phyloP scores from a whole-genome alignment of 2,797 vertebrate species.

The Eospalax fontanierii region DNA sequence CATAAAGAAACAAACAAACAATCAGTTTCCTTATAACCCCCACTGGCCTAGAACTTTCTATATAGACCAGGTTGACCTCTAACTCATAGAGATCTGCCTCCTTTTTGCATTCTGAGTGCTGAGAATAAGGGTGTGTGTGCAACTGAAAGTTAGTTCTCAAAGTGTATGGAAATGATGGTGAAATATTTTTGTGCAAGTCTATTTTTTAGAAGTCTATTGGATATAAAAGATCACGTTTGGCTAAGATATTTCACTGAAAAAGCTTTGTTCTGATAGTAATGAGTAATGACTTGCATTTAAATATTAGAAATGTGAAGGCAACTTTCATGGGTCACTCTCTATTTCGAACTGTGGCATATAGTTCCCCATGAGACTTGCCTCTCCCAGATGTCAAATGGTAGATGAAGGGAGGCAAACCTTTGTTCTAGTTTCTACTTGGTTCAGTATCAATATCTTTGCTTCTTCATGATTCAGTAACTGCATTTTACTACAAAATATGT shows the following conservation, averaged over 20 bases:
- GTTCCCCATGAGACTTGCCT: background rate
- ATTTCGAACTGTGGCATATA: background rate
- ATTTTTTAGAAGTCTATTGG: conserved; percentile 12
- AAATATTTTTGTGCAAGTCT: conserved; percentile 28
- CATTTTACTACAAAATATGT: background rate
- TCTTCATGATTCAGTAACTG: background rate
- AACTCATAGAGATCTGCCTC: too few relatives aligned
- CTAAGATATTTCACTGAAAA: conserved; percentile 41
- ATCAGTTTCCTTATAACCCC: too few relatives aligned
- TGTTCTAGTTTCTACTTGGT: background rate
- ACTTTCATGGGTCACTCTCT: background rate
- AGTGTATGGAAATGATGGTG: background rate
- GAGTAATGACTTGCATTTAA: conserved; percentile 15
- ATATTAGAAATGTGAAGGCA: conserved; percentile 22
- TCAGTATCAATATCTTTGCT: background rate
- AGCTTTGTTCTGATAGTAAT: background rate
- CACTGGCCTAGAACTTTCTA: too few relatives aligned
- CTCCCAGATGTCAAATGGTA: background rate
- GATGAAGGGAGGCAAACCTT: background rate
- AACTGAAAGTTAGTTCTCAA: conserved; percentile 39
- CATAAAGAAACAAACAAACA: too few relatives aligned
- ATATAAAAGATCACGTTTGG: background rate
- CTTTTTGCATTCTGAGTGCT: too few relatives aligned
- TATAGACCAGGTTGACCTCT: too few relatives aligned
- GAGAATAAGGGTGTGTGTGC: too few relatives aligned